These are phyloP conservation scores for Gymnocheta viridis DNA, from an alignment of 2,888 invertebrate species.

Conservation along the genomic window DNA sequence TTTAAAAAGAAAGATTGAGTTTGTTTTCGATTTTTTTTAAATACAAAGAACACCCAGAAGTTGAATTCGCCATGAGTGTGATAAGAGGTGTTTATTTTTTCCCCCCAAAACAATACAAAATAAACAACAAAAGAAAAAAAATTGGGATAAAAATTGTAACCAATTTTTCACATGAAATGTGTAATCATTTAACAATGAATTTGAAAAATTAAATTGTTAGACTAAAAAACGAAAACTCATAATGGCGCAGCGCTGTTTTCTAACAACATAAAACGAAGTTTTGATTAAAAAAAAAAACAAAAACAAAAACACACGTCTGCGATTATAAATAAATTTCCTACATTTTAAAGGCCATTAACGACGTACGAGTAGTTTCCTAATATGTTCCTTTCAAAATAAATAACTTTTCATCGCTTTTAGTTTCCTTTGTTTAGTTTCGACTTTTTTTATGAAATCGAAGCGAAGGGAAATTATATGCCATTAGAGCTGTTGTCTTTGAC, in stretches of 20 bases:
- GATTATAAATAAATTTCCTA: conserved; percentile 73
- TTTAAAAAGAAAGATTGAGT: conserved; percentile 29
- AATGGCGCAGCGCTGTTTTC: not conserved
- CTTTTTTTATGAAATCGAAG: conserved; percentile 7
- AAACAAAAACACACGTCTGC: conserved; percentile 76
- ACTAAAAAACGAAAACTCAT: not conserved
- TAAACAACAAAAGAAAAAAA: conserved; percentile 12
- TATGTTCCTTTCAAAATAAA: conserved; percentile 1
- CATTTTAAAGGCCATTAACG: conserved; percentile 39
- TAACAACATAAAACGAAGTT: conserved; percentile 18
- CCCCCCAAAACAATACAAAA: conserved; percentile 2
- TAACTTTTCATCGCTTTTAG: not conserved
- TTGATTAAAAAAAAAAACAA: conserved; percentile 73
- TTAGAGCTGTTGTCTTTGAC: conserved; percentile 41
- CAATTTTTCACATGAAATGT: conserved; percentile 51
- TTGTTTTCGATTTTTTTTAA: conserved; percentile 19
- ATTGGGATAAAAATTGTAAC: conserved; percentile 46
- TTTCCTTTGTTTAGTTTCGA: conserved; percentile 1
- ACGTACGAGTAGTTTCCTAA: conserved; percentile 32
- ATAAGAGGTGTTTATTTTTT: conserved; percentile 46
- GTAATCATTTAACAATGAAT: conserved; percentile 48
- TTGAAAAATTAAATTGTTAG: conserved; percentile 27
- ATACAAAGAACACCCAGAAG: conserved; percentile 65
- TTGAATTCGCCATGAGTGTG: conserved; percentile 48
- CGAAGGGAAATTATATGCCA: conserved; percentile 63